A percentile compares a stretch with the other conserved stretches of the same genome.
phyloP scores from a whole-genome alignment of 2,888 invertebrate genomes.

The Capitulum mitella region DNA sequence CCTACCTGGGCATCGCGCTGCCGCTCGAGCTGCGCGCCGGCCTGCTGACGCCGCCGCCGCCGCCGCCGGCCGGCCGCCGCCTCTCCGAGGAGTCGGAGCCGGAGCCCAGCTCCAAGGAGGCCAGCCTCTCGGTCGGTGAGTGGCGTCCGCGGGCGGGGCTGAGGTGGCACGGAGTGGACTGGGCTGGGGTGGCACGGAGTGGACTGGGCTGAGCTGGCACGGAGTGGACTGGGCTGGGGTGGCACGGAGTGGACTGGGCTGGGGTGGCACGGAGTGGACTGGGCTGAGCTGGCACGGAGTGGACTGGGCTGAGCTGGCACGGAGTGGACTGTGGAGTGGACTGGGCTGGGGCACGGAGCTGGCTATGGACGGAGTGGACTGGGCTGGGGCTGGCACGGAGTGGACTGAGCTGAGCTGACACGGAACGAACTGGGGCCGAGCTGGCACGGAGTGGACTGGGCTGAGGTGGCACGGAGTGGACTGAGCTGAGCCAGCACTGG shows the following conservation, averaged over 20 bases:
- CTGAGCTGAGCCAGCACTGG: too few relatives aligned
- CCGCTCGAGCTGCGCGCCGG: slow-evolving; percentile 32
- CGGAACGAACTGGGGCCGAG: neutral
- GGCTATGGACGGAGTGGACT: neutral
- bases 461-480: neutral
- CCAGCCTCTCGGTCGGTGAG: neutral
- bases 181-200: slow-evolving; percentile 24
- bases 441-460: slow-evolving; percentile 28
- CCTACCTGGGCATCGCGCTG: slow-evolving; percentile 34
- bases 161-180: neutral
- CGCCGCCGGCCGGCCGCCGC: slow-evolving; percentile 27
- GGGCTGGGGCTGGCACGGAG: slow-evolving; percentile 25
- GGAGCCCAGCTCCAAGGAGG: neutral
- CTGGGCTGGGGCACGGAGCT: slow-evolving; percentile 26
- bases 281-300: too few relatives aligned
- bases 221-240: neutral
- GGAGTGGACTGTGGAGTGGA: too few relatives aligned
- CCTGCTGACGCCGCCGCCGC: slow-evolving; percentile 27
- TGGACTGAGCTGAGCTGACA: too few relatives aligned
- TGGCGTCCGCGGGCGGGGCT: too few relatives aligned
- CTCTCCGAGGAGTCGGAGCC: slow-evolving; percentile 1
- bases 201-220: too few relatives aligned
- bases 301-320: too few relatives aligned
- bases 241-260: slow-evolving; percentile 28
- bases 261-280: neutral